Evolutionary conservation across 2,797 vertebrate species (phyloP).

Genomic region (Acipenser ruthenus): DNA sequence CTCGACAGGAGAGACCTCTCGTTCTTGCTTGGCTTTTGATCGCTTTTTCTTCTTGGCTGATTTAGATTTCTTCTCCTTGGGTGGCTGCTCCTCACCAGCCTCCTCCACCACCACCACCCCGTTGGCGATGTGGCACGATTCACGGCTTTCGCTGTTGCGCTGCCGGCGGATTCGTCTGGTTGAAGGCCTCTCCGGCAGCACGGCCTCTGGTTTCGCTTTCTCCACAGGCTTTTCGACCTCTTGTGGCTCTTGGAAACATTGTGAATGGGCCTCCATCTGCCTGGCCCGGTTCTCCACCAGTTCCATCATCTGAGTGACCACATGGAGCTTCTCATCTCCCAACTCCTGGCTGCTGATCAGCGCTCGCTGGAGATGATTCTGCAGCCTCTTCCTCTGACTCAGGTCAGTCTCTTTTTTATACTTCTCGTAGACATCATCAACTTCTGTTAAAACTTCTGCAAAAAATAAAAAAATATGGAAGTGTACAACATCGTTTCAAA

Average conservation of each 20-base stretch:
- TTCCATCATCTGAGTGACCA: slow-evolving; percentile 93
- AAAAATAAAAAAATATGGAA: slow-evolving; percentile 7
- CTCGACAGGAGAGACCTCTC: slow-evolving; percentile 85
- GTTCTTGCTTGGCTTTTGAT: slow-evolving; percentile 86
- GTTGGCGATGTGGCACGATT: slow-evolving; percentile 82
- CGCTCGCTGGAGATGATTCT: slow-evolving; percentile 86
- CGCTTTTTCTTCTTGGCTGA: slow-evolving; percentile 96
- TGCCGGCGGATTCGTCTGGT: slow-evolving; percentile 79
- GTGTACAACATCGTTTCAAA: too few species aligned
- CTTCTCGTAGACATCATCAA: slow-evolving; percentile 89
- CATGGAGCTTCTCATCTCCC: slow-evolving; percentile 94
- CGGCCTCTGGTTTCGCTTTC: slow-evolving; percentile 53
- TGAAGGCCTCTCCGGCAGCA: slow-evolving; percentile 70
- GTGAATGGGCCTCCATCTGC: slow-evolving; percentile 86
- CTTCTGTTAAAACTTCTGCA: slow-evolving; percentile 89
- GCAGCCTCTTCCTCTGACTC: slow-evolving; percentile 80
- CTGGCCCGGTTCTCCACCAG: slow-evolving; percentile 88
- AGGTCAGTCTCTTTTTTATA: slow-evolving; percentile 83
- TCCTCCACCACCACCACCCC: slow-evolving; percentile 68
- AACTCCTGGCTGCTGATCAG: slow-evolving; percentile 92
- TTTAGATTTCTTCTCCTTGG: slow-evolving; percentile 87
- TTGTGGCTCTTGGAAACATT: slow-evolving; percentile 74
- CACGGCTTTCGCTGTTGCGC: slow-evolving; percentile 86
- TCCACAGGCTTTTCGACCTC: slow-evolving; percentile 57
- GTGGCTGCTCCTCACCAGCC: slow-evolving; percentile 71